A percentile compares a stretch with the other conserved stretches of the same genome.
phyloP scores from a whole-genome alignment of 2,797 vertebrate species.

The Champsocephalus gunnari region DNA sequence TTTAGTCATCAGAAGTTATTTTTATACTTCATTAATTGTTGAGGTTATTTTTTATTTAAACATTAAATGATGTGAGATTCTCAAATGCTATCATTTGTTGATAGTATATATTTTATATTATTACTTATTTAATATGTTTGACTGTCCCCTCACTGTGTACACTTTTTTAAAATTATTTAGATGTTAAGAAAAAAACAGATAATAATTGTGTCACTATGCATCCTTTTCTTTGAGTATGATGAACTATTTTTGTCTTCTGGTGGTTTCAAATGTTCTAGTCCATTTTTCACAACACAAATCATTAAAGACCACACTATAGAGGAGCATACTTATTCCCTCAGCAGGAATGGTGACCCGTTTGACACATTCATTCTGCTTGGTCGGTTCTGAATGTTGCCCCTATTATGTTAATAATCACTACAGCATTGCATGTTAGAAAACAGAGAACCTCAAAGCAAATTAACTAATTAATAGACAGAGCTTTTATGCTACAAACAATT shows the following conservation, averaged over 20 bases:
- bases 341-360: slow-evolving; percentile 36
- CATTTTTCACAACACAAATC: slow-evolving; percentile 6
- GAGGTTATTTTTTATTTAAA: not conserved
- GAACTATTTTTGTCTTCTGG: not conserved
- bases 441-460: slow-evolving; percentile 31
- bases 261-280: not conserved
- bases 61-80: not conserved
- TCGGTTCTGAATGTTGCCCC: slow-evolving; percentile 42
- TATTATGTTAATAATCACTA: slow-evolving; percentile 58
- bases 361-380: slow-evolving; percentile 45
- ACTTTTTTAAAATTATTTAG: not conserved
- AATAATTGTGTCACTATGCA: not conserved
- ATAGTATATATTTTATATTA: not conserved
- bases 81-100: not conserved
- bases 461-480: slow-evolving; percentile 37
- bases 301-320: slow-evolving; percentile 7
- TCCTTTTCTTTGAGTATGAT: not conserved
- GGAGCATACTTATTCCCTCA: slow-evolving; percentile 1
- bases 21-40: not conserved
- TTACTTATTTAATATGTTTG: not conserved
- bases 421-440: slow-evolving; percentile 11
- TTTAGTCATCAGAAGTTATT: not conserved
- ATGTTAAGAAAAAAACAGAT: not conserved
- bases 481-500: slow-evolving; percentile 12
- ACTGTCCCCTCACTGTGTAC: not conserved